Evolutionary conservation across 1,140 invertebrate species (phyloP).

Genomic region (Drosophila funebris): DNA sequence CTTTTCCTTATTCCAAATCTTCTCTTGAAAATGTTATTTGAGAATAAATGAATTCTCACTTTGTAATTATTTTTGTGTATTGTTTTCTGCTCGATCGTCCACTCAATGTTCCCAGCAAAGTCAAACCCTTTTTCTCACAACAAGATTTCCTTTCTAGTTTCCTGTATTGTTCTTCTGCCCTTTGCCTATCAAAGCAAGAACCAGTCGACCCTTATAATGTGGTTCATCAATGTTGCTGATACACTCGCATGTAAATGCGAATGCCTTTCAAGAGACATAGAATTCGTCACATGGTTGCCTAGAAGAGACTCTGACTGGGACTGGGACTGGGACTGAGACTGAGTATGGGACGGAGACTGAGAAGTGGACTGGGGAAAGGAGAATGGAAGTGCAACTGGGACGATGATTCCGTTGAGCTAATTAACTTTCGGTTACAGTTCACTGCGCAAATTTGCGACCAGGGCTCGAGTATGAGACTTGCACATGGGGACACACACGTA

Average conservation of each 20-base stretch:
- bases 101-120: conserved; percentile 28
- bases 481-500: conserved; percentile 35
- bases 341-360: neutral
- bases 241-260: conserved; percentile 30
- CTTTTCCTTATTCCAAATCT: no score
- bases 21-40: no score
- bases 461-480: neutral
- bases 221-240: conserved; percentile 36
- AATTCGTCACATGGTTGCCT: conserved; percentile 37
- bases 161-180: conserved; percentile 13
- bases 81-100: no score
- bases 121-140: conserved; percentile 51
- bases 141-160: conserved; percentile 54
- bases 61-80: no score
- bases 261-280: conserved; percentile 35
- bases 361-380: neutral
- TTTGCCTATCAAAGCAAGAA: neutral
- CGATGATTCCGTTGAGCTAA: conserved; percentile 69
- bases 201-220: conserved; percentile 53
- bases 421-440: conserved; percentile 80
- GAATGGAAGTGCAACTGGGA: conserved; percentile 18
- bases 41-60: no score
- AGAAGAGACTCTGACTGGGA: conserved; percentile 16
- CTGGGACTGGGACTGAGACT: neutral
- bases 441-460: conserved; percentile 71